Evolutionary conservation across 2,797 vertebrate species (phyloP).

Genomic region (Petrocephalus sullivani): DNA sequence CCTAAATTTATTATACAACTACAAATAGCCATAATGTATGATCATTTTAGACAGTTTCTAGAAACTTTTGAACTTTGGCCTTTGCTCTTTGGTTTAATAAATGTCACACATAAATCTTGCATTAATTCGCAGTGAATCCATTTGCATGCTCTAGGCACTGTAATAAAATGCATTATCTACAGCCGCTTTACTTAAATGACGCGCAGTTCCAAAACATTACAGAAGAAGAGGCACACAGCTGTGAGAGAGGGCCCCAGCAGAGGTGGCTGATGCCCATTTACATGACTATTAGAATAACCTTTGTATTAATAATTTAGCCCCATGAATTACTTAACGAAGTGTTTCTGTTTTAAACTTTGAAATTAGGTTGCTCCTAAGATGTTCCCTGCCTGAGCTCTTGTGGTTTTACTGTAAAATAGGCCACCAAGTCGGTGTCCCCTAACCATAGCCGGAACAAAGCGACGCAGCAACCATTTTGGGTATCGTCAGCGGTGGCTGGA

Average conservation of each 20-base stretch:
- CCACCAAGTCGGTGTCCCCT: neutral
- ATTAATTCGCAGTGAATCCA: neutral
- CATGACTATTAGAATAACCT: slow-evolving; percentile 6
- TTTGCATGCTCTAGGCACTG: neutral
- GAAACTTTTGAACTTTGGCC: neutral
- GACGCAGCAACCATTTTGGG: neutral
- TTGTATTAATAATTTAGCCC: slow-evolving; percentile 16
- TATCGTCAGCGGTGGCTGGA: neutral
- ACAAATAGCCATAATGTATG: neutral
- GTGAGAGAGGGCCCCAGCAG: neutral
- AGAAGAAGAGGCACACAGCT: neutral
- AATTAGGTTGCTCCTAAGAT: slow-evolving; percentile 16
- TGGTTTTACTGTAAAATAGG: neutral
- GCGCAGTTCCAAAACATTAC: neutral
- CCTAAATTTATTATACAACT: neutral
- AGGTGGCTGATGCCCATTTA: neutral
- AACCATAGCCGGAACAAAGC: neutral
- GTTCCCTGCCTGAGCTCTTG: neutral
- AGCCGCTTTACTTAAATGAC: neutral
- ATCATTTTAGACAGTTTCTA: neutral
- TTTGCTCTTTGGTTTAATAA: neutral
- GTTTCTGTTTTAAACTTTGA: slow-evolving; percentile 8
- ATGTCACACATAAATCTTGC: neutral
- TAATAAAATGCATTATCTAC: neutral
- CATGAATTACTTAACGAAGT: slow-evolving; percentile 15